phyloP scores from a whole-genome alignment of 2,113 vertebrate genomes.

The Nothocercus nigrocapillus region DNA sequence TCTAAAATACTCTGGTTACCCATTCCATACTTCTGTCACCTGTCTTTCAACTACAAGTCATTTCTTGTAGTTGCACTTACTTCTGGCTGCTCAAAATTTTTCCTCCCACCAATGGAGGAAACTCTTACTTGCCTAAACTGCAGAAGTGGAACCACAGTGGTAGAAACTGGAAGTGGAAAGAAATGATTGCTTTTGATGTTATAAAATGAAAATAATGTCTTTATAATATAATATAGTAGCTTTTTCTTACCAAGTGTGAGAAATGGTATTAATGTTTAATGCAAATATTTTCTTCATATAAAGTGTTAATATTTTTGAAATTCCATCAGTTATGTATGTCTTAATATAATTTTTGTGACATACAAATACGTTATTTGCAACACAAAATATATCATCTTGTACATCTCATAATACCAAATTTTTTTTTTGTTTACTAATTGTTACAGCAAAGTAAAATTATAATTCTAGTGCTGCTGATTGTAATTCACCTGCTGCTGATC shows the following conservation, averaged over 20 bases:
- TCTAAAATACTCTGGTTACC: slow-evolving; percentile 55
- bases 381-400: not conserved
- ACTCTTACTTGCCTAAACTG: not conserved
- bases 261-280: not conserved
- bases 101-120: not conserved
- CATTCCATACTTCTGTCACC: slow-evolving; percentile 51
- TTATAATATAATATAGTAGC: not conserved
- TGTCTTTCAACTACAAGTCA: slow-evolving; percentile 50
- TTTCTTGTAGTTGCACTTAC: not conserved
- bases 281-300: not conserved
- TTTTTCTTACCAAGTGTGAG: not conserved
- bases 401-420: not conserved
- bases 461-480: not conserved
- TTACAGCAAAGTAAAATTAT: not conserved
- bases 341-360: not conserved
- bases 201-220: not conserved
- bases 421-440: not conserved
- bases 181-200: not conserved
- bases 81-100: not conserved
- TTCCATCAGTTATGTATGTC: not conserved
- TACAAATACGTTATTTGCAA: not conserved
- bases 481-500: not conserved
- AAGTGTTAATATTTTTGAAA: not conserved
- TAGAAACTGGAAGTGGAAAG: not conserved
- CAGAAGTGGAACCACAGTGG: not conserved